Evolutionary conservation across 2,113 vertebrate genomes (phyloP).

Genomic region (Narcine bancroftii): DNA sequence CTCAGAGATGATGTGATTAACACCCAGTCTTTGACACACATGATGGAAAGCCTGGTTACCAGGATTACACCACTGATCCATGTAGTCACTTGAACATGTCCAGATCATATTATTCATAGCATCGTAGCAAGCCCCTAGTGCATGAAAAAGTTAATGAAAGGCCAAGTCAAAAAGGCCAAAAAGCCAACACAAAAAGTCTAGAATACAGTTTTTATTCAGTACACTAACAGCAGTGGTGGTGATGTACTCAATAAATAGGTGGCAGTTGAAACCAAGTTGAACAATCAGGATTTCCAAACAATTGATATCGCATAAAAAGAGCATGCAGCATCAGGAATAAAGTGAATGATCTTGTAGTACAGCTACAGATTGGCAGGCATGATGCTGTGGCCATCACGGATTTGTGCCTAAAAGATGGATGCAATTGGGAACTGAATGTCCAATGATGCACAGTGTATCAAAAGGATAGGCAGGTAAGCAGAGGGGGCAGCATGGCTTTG

Average conservation of each 20-base stretch:
- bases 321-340: too few relatives aligned
- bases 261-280: not conserved
- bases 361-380: too few relatives aligned
- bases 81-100: slow-evolving; percentile 95
- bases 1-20: slow-evolving; percentile 84
- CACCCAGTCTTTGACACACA: slow-evolving; percentile 89
- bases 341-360: too few relatives aligned
- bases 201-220: not conserved
- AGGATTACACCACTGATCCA: slow-evolving; percentile 97
- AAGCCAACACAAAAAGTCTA: not conserved
- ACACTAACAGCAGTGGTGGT: too few relatives aligned
- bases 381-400: too few relatives aligned
- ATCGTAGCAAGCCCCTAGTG: slow-evolving; percentile 87
- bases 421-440: too few relatives aligned
- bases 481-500: too few relatives aligned
- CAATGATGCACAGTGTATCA: too few relatives aligned
- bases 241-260: too few relatives aligned
- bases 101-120: slow-evolving; percentile 94
- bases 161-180: not conserved
- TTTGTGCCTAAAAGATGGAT: too few relatives aligned
- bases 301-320: not conserved
- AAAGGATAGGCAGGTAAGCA: too few relatives aligned
- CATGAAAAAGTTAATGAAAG: slow-evolving; percentile 5
- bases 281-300: too few relatives aligned
- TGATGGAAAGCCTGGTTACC: slow-evolving; percentile 98